A percentile compares a stretch with the other conserved stretches of the same genome.
Conservation (phyloP, 1,140 invertebrate species). For the Hestina assimilis region DNA sequence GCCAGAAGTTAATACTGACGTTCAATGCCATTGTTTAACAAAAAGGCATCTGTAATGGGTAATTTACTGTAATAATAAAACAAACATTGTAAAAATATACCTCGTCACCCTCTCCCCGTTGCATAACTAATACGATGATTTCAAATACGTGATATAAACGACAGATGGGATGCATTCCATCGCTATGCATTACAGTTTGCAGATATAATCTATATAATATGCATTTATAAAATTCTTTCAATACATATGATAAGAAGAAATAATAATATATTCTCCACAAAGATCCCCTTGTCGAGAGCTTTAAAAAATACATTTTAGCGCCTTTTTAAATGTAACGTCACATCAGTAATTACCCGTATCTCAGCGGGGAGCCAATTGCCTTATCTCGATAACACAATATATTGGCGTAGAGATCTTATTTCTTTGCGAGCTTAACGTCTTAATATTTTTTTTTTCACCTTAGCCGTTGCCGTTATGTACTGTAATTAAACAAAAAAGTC, state of each 20-base stretch:
- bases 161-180: constrained; percentile 41
- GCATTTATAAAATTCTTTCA: background rate
- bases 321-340: too few species aligned
- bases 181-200: background rate
- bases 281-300: too few species aligned
- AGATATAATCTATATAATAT: too few species aligned
- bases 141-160: constrained; percentile 34
- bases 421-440: background rate
- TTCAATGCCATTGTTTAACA: too few species aligned
- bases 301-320: too few species aligned
- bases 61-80: background rate
- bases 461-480: background rate
- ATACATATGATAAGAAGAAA: too few species aligned
- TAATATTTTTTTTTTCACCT: background rate
- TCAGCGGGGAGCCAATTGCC: constrained; percentile 56
- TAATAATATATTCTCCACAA: too few species aligned
- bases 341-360: constrained; percentile 69
- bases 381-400: too few species aligned
- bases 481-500: background rate
- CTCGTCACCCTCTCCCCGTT: constrained; percentile 16
- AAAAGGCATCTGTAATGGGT: background rate
- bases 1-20: too few species aligned
- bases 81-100: background rate
- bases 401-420: constrained; percentile 7
- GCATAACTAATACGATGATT: constrained; percentile 73